phyloP scores from a whole-genome alignment of 2,113 vertebrate genomes.

The Plecturocebus donacophilus region DNA sequence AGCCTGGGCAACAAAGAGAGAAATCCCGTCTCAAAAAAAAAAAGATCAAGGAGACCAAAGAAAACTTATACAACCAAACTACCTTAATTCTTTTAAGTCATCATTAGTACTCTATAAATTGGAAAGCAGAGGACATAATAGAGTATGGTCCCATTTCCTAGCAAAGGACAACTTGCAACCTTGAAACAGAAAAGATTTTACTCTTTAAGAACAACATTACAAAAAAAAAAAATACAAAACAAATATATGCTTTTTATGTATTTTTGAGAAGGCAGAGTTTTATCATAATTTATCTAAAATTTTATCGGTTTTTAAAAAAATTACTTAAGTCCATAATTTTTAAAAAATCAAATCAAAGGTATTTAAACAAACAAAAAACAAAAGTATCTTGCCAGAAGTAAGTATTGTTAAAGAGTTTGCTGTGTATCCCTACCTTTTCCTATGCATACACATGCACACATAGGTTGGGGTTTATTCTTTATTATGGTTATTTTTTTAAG shows the following conservation, averaged over 20 bases:
- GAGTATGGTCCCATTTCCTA: not conserved
- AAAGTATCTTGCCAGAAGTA: not conserved
- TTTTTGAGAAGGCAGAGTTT: conserved; percentile 32
- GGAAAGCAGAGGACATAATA: not conserved
- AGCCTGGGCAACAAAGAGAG: no score
- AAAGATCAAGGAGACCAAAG: not conserved
- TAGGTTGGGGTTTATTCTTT: not conserved
- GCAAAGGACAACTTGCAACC: not conserved
- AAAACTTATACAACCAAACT: conserved; percentile 33
- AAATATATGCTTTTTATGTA: conserved; percentile 2
- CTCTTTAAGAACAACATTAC: not conserved
- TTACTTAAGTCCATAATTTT: not conserved
- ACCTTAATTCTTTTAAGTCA: not conserved
- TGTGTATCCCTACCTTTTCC: not conserved
- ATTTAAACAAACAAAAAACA: not conserved
- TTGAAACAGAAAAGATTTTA: conserved; percentile 42
- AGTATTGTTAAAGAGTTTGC: not conserved
- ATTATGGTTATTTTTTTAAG: not conserved
- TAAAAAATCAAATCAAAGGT: not conserved
- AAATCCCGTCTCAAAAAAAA: no score
- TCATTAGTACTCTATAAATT: conserved; percentile 5
- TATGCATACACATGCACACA: not conserved
- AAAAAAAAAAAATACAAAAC: not conserved
- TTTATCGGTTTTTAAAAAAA: not conserved
- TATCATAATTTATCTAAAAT: conserved; percentile 8